Evolutionary conservation across 2,797 vertebrate species (phyloP), one percentile per base, ranked within the genome.

Genomic region (Clamator glandarius): DNA sequence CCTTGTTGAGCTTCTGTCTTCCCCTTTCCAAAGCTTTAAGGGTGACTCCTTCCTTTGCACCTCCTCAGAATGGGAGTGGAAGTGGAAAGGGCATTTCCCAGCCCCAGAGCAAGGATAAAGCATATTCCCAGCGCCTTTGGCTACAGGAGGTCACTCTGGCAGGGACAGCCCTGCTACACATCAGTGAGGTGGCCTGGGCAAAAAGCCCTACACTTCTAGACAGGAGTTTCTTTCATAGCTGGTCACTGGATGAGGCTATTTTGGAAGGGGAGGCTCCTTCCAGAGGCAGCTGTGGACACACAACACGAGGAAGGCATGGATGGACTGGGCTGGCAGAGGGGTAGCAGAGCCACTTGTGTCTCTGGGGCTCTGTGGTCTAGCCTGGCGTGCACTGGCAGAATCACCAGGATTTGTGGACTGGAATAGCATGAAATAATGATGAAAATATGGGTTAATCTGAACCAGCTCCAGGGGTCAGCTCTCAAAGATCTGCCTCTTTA

Each of bases 391-490:
- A 25, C 59, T 79, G 85, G 59, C 59, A 89, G 86, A 95, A 74
- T 81, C 11, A 2, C 64, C 0, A 3, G 81, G 83, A 94, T 92
- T 84, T 95, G 74, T 80, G 86, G 81, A 82, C 94, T 84, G 93
- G 88, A 95, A 96, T 92, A 95, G 89, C 86, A 90, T 55, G 92
- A 95, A 93, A 81, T 67, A 74, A 92, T 95, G 88, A 63, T 94
- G 92, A 76, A 95, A 95, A 96, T 95, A 90, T 54, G 0, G 88
- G 95, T 95, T 96, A 95, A 96, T 88, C 94, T 73, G 84, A 90
- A 82, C 23, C 1, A 0, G 90, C 86, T 96, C 81, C 86, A 88
- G 88, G 82, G 92, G 84, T 80, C 92, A 84, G 59, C 67, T 57
- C 76, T 77, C 62, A 0, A 2, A 89, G 83, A 93, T 74, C 80